phyloP scores from a whole-genome alignment of 2,888 invertebrate genomes.

The Nephrotoma guestfalica region DNA sequence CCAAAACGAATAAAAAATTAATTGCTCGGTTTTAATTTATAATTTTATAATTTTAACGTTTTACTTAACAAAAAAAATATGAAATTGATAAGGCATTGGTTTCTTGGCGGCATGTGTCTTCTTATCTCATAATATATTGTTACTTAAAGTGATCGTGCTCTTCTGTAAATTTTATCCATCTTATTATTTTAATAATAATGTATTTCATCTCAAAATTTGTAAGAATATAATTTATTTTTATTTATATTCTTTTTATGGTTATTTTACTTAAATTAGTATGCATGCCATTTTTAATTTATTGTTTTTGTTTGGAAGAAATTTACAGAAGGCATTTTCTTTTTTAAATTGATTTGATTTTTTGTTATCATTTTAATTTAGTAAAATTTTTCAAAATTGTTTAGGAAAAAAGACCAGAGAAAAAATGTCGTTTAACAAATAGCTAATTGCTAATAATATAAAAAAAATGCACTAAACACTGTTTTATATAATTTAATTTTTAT shows the following conservation, averaged over 20 bases:
- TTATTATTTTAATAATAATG: not conserved
- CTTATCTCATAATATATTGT: constrained; percentile 18
- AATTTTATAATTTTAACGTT: not conserved
- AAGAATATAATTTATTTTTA: not conserved
- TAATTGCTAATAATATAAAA: not conserved
- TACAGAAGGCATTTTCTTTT: not conserved
- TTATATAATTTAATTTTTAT: not conserved
- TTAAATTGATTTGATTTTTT: not conserved
- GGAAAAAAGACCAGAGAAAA: not conserved
- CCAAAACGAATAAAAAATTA: not conserved
- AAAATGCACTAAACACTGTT: not conserved
- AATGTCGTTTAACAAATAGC: not conserved
- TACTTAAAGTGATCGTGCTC: not conserved
- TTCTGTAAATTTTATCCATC: not conserved
- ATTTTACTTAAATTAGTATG: not conserved
- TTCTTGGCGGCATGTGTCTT: constrained; percentile 58
- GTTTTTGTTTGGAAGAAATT: not conserved
- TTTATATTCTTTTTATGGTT: not conserved
- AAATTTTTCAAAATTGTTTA: not conserved
- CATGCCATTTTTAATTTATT: not conserved
- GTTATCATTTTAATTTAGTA: not conserved
- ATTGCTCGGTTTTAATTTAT: not conserved
- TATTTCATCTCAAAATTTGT: not conserved
- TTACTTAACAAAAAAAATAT: not conserved
- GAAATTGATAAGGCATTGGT: constrained; percentile 45